phyloP scores from a whole-genome alignment of 1,140 invertebrate genomes.

The Zaprionus gabonicus region DNA sequence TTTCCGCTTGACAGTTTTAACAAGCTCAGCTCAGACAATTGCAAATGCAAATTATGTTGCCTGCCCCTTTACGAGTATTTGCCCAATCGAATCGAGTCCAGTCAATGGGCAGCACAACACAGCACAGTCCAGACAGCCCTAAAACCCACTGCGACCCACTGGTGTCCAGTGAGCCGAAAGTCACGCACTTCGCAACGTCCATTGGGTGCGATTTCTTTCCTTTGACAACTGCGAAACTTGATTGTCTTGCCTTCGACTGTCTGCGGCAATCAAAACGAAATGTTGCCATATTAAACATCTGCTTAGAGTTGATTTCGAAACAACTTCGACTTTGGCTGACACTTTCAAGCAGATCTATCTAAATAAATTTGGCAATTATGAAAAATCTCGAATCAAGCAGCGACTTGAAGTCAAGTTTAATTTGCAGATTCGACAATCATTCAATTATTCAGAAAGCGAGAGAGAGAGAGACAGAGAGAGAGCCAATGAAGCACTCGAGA shows the following conservation, averaged over 20 bases:
- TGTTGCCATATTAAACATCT: neutral
- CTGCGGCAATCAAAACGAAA: conserved; percentile 27
- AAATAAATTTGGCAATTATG: neutral
- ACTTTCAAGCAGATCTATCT: neutral
- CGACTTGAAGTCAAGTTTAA: neutral
- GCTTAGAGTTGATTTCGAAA: conserved; percentile 14
- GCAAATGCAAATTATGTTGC: conserved; percentile 45
- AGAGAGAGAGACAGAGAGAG: neutral
- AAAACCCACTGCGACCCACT: neutral
- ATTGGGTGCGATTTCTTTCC: conserved; percentile 25
- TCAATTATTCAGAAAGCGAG: conserved; percentile 15
- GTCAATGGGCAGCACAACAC: conserved; percentile 4
- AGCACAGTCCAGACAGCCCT: neutral
- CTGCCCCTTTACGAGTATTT: conserved; percentile 31
- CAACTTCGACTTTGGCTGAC: neutral
- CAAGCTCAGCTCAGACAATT: conserved; percentile 33
- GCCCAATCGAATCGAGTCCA: conserved; percentile 32
- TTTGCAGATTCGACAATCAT: conserved; percentile 25
- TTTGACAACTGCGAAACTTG: conserved; percentile 35
- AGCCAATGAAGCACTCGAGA: too few species aligned
- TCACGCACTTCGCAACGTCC: conserved; percentile 38
- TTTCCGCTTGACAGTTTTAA: conserved; percentile 25
- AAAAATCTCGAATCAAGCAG: neutral
- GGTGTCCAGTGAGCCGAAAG: conserved; percentile 35
- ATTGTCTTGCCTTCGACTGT: conserved; percentile 26